Base-by-base conservation (phyloP, 2,888 invertebrate species). In the Margaritifera margaritifera region DNA sequence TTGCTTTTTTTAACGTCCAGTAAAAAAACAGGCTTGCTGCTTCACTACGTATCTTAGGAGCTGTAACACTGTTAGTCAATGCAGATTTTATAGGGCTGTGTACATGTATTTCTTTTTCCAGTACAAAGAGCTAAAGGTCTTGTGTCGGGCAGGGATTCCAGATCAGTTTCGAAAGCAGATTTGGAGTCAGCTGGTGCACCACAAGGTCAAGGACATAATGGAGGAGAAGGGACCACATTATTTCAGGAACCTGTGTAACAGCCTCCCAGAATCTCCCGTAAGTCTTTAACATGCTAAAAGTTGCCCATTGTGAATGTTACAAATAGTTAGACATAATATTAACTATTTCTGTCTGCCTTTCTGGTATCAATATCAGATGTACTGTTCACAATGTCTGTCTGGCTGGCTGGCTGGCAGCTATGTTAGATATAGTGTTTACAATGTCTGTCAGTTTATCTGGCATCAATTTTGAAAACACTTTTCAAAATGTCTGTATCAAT, bases 91-190 rank as follows among this genome's bases (percentile, higher is more conserved):
- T 42, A 42, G 42, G 22, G 19, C 8, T 24, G 22, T 59, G 20
- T 59, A 27, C 50, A 25, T 60, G 20, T 66, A 52, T n/a, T 63
- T 66, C 52, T 69, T 71, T 64, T 69, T 72, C 24, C 80, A 86
- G 77, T 74, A 88, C 87, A 89, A 89, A 64, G 91, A 91, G 74
- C 82, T 90, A 64, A 90, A 91, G 74, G 59, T 66, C 51, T 81
- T 92, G 66, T 89, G 90, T 64, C 86, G 91, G 4, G 86, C 82
- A n/a, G 92, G 92, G 4, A 89, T 92, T 25, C 91, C 92, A 0
- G 87, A 89, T 64, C 86, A 90, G 57, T 84, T 90, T 68, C 80
- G 92, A 15, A 84, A 87, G 31, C 86, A 88, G 54, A 88, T 92
- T 27, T 92, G 92, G 92, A 82, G 87, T 31, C 81, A 87, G 24